phyloP scores from a whole-genome alignment of 2,888 invertebrate genomes.

The Rhamnusium bicolor region DNA sequence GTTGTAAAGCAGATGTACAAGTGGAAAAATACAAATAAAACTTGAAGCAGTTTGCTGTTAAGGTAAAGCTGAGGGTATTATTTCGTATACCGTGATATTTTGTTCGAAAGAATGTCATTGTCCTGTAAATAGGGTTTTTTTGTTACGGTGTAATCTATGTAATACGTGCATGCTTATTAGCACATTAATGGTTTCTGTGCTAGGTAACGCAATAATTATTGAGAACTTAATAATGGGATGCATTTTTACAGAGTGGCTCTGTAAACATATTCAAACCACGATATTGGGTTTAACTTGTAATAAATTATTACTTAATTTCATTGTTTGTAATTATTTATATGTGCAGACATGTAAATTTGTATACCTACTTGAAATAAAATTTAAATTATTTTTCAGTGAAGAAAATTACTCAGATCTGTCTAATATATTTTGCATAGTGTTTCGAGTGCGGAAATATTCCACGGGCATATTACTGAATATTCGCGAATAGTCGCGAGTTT shows the following conservation, averaged over 20 bases:
- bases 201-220: background rate
- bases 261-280: too few species aligned
- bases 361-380: too few species aligned
- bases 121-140: background rate
- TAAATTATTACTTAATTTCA: too few species aligned
- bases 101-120: conserved; percentile 2
- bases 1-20: conserved; percentile 31
- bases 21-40: conserved; percentile 14
- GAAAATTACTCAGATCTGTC: too few species aligned
- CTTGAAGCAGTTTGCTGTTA: background rate
- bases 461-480: too few species aligned
- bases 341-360: too few species aligned
- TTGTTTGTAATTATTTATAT: too few species aligned
- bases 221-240: background rate
- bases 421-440: too few species aligned
- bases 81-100: background rate
- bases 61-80: background rate
- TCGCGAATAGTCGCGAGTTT: too few species aligned
- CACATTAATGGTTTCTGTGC: conserved; percentile 9
- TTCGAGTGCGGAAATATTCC: too few species aligned
- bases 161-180: background rate
- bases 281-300: too few species aligned
- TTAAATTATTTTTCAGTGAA: too few species aligned
- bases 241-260: background rate
- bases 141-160: conserved; percentile 6